phyloP scores from a whole-genome alignment of 2,113 vertebrate species.

The Seriola dumerili region DNA sequence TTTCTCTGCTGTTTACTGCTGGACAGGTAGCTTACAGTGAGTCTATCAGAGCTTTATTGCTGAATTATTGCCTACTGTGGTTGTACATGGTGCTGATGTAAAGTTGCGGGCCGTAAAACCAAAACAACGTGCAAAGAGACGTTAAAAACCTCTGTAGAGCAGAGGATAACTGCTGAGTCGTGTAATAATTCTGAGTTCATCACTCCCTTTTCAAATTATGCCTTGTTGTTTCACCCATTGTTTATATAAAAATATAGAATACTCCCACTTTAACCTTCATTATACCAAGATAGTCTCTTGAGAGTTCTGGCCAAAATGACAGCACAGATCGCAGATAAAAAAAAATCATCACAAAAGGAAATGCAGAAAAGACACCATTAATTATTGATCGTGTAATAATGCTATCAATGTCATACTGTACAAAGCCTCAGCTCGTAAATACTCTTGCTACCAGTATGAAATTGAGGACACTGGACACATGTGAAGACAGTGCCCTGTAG shows the following conservation, averaged over 20 bases:
- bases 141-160: not conserved
- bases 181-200: slow-evolving; percentile 1
- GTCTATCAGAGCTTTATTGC: slow-evolving; percentile 19
- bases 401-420: not conserved
- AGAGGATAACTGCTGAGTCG: not conserved
- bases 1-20: not conserved
- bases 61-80: not conserved
- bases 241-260: slow-evolving; percentile 31
- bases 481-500: slow-evolving; percentile 52
- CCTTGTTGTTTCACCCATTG: slow-evolving; percentile 3
- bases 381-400: slow-evolving; percentile 21
- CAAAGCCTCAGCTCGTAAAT: slow-evolving; percentile 24
- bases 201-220: not conserved
- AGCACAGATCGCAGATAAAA: not conserved
- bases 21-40: not conserved
- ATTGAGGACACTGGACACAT: slow-evolving; percentile 43
- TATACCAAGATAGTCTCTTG: slow-evolving; percentile 1
- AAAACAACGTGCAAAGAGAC: not conserved
- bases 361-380: not conserved
- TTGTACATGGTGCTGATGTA: slow-evolving; percentile 3
- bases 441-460: slow-evolving; percentile 21
- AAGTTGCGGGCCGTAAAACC: not conserved
- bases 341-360: slow-evolving; percentile 4
- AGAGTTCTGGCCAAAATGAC: slow-evolving; percentile 11
- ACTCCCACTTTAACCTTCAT: slow-evolving; percentile 24